Conservation (phyloP, 2,113 vertebrate species). For the Lates calcarifer region DNA sequence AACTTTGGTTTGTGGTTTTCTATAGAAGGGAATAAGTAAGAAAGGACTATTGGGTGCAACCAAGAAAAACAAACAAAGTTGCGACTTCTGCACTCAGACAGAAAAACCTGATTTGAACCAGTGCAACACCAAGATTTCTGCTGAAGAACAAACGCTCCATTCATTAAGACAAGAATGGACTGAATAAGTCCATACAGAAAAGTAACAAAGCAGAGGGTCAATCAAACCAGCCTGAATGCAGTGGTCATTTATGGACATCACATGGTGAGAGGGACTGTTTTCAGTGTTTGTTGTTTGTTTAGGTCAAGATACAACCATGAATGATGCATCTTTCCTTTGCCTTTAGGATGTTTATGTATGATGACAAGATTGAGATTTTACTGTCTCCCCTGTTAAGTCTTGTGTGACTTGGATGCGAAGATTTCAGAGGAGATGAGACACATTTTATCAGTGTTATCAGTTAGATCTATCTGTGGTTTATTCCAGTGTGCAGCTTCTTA, state of each 20-base stretch:
- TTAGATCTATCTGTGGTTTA: background rate
- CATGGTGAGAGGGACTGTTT: slow-evolving; percentile 28
- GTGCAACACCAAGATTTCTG: slow-evolving; percentile 45
- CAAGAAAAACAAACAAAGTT: slow-evolving; percentile 1
- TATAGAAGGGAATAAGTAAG: background rate
- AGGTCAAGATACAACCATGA: background rate
- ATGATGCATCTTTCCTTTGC: background rate
- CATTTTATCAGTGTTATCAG: background rate
- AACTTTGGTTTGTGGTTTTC: background rate
- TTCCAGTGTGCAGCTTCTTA: background rate
- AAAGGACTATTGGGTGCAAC: background rate
- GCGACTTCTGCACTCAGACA: slow-evolving; percentile 27
- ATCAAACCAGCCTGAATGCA: slow-evolving; percentile 45
- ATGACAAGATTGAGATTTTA: too few relatives aligned
- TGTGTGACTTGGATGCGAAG: background rate
- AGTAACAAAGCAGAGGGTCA: slow-evolving; percentile 53
- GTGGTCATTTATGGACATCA: slow-evolving; percentile 41
- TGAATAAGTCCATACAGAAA: slow-evolving; percentile 62
- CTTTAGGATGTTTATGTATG: background rate
- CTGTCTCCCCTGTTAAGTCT: background rate
- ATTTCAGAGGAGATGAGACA: background rate
- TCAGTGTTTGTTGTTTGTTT: slow-evolving; percentile 36
- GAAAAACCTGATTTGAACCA: slow-evolving; percentile 61
- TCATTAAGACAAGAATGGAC: slow-evolving; percentile 59
- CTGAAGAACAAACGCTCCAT: slow-evolving; percentile 69